Percentiles rank a stretch among this genome's conserved stretches.
Evolutionary conservation across 2,797 vertebrate species (phyloP).

Genomic region (Anguilla marmorata): DNA sequence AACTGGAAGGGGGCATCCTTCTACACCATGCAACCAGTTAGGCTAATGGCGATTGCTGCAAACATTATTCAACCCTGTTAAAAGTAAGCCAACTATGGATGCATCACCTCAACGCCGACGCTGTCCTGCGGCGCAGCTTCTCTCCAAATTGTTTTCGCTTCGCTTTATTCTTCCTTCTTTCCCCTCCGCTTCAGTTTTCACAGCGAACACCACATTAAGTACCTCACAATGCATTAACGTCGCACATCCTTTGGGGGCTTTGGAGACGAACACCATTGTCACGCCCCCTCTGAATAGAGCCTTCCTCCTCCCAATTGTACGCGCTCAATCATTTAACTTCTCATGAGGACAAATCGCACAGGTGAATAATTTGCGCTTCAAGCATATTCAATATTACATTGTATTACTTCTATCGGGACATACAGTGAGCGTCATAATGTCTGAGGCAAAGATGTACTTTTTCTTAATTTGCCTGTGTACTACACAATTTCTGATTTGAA

Average conservation of each 20-base stretch:
- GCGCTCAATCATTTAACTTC: not conserved
- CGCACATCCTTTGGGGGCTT: not conserved
- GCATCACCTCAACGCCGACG: not conserved
- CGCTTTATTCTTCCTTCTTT: not conserved
- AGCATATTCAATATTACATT: not conserved
- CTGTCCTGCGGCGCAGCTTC: not conserved
- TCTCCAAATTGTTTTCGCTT: not conserved
- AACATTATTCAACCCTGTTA: not conserved
- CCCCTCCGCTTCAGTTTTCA: not conserved
- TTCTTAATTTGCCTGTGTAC: too few relatives aligned
- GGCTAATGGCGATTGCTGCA: not conserved
- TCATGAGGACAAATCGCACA: not conserved
- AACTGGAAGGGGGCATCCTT: not conserved
- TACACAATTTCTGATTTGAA: too few relatives aligned
- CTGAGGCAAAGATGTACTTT: not conserved
- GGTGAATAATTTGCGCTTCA: not conserved
- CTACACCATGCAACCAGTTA: not conserved
- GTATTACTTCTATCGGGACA: not conserved
- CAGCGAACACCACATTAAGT: not conserved
- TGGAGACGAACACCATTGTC: not conserved
- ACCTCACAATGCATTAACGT: not conserved
- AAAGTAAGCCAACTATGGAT: not conserved
- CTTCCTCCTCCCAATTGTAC: not conserved
- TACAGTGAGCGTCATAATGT: not conserved
- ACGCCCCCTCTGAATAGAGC: conserved; percentile 5